Conservation (phyloP, 2,888 invertebrate species). For the Neoaliturus tenellus region DNA sequence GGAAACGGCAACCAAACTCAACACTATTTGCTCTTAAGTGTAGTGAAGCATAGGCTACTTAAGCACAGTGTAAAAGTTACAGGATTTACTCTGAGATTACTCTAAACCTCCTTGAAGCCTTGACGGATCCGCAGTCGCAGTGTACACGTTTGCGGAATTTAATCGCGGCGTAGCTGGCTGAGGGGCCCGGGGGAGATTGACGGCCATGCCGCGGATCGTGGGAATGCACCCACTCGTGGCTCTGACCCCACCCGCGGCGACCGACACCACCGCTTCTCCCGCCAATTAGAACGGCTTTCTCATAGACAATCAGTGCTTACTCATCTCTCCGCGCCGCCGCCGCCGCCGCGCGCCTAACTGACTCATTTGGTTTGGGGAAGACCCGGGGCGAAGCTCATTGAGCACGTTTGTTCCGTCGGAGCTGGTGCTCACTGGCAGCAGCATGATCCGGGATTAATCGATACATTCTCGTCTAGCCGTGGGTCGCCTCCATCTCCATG, state of each 20-base stretch:
- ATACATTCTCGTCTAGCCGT: no score
- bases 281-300: constrained; percentile 52
- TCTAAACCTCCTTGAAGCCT: no score
- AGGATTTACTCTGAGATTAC: no score
- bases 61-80: no score
- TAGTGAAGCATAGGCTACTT: no score
- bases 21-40: no score
- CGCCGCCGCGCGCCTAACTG: constrained; percentile 8
- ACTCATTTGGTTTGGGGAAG: constrained; percentile 51
- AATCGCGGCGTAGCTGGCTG: neutral
- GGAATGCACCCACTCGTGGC: constrained; percentile 32
- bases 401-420: constrained; percentile 2
- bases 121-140: no score
- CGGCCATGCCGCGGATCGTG: constrained; percentile 37
- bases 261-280: constrained; percentile 32
- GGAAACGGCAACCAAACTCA: no score
- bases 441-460: no score
- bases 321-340: constrained; percentile 8
- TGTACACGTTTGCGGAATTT: no score
- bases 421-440: neutral
- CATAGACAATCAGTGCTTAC: constrained; percentile 53
- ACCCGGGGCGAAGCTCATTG: constrained; percentile 33
- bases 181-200: neutral
- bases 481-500: no score
- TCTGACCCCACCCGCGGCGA: neutral